Base-by-base conservation (phyloP, 37 sponge, comb jelly and placozoan species). In the Geodia barretti region DNA sequence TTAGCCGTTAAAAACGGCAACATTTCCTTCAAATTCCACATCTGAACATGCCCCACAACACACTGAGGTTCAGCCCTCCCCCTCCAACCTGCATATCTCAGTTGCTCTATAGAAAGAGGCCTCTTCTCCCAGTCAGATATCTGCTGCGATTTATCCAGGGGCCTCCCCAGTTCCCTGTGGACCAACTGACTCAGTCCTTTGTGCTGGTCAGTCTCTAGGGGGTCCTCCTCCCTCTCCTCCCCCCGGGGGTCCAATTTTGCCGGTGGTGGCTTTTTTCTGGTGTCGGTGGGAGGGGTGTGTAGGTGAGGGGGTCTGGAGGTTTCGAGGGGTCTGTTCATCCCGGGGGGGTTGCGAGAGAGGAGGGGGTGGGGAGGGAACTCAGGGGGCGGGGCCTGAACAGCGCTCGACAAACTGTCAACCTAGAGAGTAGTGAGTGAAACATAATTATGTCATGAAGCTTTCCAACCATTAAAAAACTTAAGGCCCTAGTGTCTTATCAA, bases 121-220 rank as follows among this genome's bases (percentile, higher is more conserved):
- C 97, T 39, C 69, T 78, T 84, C 74, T 92, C 97, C 97, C 97
- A 96, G 73, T 96, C 88, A 0, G 92, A 89, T 26, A 96, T 54
- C 90, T 93, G 97, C 58, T 93, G 83, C 4, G 91, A 84, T 78
- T 96, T 96, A 61, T 96, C 91, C 78, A 96, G 81, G 1, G 97
- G 97, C 31, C 79, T 81, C 5, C 97, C 97, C 2, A 96, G 37
- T 42, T 83, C 92, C 64, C 34, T 62, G 43, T 87, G 41, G 62
- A 96, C 89, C 41, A 96, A 71, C 19, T 33, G 23, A 25, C 83
- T 85, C n/a, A 96, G 78, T 0, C 95, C 93, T 37, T 75, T 78
- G 4, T 35, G 34, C 35, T 20, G 32, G 2, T 28, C 84, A 43
- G 54, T 47, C 14, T 47, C 54, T 14, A 47, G 54, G 14, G 54